A percentile compares a stretch with the other conserved stretches of the same genome.
Evolutionary conservation across 2,113 vertebrate genomes (phyloP).

Genomic region (Alces alces): DNA sequence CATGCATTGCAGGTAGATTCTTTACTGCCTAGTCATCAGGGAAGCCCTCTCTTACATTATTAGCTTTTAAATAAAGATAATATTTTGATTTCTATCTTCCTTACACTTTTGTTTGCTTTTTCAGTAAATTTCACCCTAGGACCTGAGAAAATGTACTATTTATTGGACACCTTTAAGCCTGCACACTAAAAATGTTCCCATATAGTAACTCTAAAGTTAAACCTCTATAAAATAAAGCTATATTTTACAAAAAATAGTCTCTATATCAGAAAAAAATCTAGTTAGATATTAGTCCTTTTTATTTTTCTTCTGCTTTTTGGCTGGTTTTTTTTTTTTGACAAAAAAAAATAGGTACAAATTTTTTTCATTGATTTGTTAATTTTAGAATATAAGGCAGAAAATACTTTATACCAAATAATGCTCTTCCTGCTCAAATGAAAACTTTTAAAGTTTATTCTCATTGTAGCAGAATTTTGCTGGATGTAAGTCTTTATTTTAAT

Average conservation of each 20-base stretch:
- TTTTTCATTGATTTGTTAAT: background rate
- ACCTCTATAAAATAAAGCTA: background rate
- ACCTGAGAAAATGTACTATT: background rate
- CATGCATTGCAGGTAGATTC: background rate
- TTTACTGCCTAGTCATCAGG: background rate
- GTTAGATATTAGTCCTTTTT: background rate
- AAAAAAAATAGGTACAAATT: background rate
- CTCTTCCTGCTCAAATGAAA: background rate
- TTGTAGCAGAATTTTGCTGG: background rate
- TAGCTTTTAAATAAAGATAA: background rate
- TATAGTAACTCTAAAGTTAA: background rate
- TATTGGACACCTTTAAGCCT: background rate
- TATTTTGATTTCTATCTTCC: background rate
- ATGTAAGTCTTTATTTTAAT: background rate
- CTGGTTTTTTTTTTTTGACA: background rate
- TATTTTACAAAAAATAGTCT: background rate
- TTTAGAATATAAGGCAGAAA: background rate
- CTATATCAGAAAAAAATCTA: background rate
- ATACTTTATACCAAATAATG: background rate
- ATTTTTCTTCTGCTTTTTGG: background rate
- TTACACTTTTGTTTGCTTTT: background rate
- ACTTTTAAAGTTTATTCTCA: background rate
- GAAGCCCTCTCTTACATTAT: background rate
- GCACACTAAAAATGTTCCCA: background rate
- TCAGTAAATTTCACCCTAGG: background rate